A percentile compares a stretch with the other conserved stretches of the same genome.
phyloP scores from a whole-genome alignment of 2,888 invertebrate species.

The Epistrophe eligans region DNA sequence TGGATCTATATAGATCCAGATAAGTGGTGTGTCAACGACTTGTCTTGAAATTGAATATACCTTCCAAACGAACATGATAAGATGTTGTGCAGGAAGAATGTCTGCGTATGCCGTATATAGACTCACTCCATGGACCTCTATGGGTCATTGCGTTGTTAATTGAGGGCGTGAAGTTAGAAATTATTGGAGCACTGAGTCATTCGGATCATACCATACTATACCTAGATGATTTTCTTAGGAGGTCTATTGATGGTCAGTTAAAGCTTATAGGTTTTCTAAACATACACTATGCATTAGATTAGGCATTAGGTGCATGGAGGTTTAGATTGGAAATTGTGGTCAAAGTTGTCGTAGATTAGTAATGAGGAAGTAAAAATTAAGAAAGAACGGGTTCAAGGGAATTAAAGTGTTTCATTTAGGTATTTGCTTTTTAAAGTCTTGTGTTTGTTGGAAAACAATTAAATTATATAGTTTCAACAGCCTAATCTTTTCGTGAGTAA shows the following conservation, averaged over 20 bases:
- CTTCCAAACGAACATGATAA: conserved; percentile 19
- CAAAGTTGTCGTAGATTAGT: not conserved
- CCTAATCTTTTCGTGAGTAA: no score
- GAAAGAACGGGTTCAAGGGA: no score
- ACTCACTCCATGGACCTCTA: conserved; percentile 14
- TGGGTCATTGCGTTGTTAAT: conserved; percentile 58
- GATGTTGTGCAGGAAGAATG: conserved; percentile 40
- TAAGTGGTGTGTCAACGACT: conserved; percentile 55
- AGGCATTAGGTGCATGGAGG: no score
- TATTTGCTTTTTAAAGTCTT: no score
- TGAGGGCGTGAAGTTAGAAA: conserved; percentile 47
- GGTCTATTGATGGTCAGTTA: conserved; percentile 35
- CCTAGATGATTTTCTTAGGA: not conserved
- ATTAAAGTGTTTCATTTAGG: no score
- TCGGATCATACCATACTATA: not conserved
- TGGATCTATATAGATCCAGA: not conserved
- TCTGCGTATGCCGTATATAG: not conserved
- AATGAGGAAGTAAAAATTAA: conserved; percentile 3
- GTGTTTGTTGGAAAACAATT: no score
- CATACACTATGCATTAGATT: not conserved
- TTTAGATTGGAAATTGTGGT: not conserved
- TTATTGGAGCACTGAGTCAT: conserved; percentile 63
- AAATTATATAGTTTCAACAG: no score
- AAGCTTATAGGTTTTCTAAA: conserved; percentile 9
- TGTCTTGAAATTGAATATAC: conserved; percentile 20